Percentiles rank a stretch among this genome's conserved stretches.
These are phyloP conservation scores for Aphrophora alni DNA, from an alignment of 2,888 invertebrate species.

Conservation along the genomic window DNA sequence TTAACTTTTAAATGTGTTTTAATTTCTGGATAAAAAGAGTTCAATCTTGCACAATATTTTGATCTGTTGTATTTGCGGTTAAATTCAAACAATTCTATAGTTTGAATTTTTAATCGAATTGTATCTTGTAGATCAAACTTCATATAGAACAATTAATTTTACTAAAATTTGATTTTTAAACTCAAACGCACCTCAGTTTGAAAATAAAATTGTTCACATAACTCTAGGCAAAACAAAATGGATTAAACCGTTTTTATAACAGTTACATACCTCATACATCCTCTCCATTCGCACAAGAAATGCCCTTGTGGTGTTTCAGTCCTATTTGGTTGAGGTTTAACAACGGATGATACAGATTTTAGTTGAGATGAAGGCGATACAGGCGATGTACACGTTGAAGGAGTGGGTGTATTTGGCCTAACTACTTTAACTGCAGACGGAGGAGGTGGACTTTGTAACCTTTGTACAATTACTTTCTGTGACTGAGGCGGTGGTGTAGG, in stretches of 20 bases:
- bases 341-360: background rate
- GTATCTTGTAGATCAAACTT: no score
- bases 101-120: no score
- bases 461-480: constrained; percentile 49
- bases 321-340: constrained; percentile 39
- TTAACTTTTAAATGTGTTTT: no score
- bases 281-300: constrained; percentile 89
- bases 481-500: constrained; percentile 54
- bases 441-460: constrained; percentile 47
- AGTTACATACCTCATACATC: constrained; percentile 72
- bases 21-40: no score
- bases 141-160: no score
- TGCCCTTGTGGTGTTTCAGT: constrained; percentile 47
- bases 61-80: no score
- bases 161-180: no score
- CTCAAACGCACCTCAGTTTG: no score
- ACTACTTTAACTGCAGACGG: constrained; percentile 43
- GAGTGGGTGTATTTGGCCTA: constrained; percentile 5
- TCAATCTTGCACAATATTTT: no score
- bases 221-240: no score
- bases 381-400: constrained; percentile 31
- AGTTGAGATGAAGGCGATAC: constrained; percentile 35
- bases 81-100: no score
- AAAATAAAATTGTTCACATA: no score
- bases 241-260: constrained; percentile 66